Evolutionary conservation across 2,888 invertebrate species (phyloP).

Genomic region (Ophraella communa): DNA sequence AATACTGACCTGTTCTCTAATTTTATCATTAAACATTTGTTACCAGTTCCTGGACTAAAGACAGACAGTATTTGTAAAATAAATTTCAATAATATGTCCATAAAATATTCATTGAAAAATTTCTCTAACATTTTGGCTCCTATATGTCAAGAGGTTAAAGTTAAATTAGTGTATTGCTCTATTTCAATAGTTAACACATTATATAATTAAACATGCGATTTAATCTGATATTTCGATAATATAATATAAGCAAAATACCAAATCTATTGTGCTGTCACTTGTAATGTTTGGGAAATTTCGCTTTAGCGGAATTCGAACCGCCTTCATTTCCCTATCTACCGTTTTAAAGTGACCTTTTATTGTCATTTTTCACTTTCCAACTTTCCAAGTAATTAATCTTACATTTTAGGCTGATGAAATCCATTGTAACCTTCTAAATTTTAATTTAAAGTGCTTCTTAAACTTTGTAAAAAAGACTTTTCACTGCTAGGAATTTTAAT

Average conservation of each 20-base stretch:
- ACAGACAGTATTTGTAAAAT: no score
- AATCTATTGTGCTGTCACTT: conserved; percentile 21
- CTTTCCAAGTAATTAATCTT: conserved; percentile 33
- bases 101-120: no score
- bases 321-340: background rate
- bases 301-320: background rate
- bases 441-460: conserved; percentile 28
- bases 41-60: no score
- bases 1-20: no score
- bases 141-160: background rate
- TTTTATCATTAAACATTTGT: no score
- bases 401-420: conserved; percentile 27
- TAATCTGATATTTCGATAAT: conserved; percentile 10
- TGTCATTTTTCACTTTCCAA: conserved; percentile 18
- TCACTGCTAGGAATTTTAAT: conserved; percentile 13
- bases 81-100: background rate
- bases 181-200: conserved; percentile 11
- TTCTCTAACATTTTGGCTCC: no score
- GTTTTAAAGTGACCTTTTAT: conserved; percentile 19
- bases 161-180: background rate
- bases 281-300: conserved; percentile 7
- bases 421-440: conserved; percentile 26
- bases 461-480: conserved; percentile 24
- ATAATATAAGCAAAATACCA: conserved; percentile 14
- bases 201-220: background rate